Evolutionary conservation across 2,888 invertebrate genomes (phyloP).

Genomic region (Phorcus lineatus): DNA sequence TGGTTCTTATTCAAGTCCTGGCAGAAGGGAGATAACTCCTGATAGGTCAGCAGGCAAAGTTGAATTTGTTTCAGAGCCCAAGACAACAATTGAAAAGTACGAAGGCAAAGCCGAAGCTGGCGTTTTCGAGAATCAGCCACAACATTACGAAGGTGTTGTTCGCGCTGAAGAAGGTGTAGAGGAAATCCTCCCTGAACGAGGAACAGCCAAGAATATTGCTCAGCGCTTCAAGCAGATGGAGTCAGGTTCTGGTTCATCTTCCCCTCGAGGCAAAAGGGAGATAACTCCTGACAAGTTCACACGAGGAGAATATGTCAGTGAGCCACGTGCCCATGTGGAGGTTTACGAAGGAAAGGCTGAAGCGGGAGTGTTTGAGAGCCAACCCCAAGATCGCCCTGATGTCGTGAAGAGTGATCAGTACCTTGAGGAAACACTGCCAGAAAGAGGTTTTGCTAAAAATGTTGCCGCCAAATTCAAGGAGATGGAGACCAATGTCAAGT

Average conservation of each 20-base stretch:
- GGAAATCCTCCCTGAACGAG: conserved; percentile 77
- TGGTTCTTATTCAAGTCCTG: conserved; percentile 27
- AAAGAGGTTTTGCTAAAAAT: conserved; percentile 59
- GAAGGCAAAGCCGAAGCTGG: conserved; percentile 60
- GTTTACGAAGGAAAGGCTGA: conserved; percentile 60
- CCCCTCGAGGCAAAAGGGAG: conserved; percentile 49
- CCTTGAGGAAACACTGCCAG: conserved; percentile 57
- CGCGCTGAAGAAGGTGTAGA: conserved; percentile 49
- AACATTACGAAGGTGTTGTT: conserved; percentile 53
- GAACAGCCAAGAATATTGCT: conserved; percentile 88
- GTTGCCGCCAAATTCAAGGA: conserved; percentile 64
- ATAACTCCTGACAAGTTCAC: conserved; percentile 62
- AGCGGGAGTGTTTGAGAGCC: conserved; percentile 65
- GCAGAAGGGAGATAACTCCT: conserved; percentile 50
- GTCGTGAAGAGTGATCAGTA: conserved; percentile 57
- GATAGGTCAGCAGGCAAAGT: conserved; percentile 43
- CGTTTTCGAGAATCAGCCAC: conserved; percentile 63
- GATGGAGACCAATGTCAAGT: conserved; percentile 52
- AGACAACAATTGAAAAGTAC: conserved; percentile 45
- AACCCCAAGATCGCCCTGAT: conserved; percentile 55
- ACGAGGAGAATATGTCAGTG: conserved; percentile 66
- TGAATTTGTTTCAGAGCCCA: conserved; percentile 60
- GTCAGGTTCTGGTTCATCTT: conserved; percentile 37
- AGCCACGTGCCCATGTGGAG: conserved; percentile 56
- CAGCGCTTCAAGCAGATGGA: conserved; percentile 88